These are phyloP conservation scores for Lasiurus cinereus DNA, from an alignment of 2,113 vertebrate species.

Conservation along the genomic window DNA sequence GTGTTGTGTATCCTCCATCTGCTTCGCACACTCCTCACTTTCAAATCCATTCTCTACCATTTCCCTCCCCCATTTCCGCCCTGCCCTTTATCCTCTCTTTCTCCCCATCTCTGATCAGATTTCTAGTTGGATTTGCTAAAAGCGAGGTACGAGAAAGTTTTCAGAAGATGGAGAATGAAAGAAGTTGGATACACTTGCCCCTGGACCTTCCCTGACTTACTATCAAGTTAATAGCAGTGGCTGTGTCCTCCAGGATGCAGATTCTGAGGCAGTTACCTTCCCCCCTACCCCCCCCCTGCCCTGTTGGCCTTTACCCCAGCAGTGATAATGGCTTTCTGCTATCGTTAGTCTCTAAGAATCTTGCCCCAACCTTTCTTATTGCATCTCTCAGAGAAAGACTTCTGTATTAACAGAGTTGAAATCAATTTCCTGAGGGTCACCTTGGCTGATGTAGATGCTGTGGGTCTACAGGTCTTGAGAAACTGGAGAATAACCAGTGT, in stretches of 20 bases:
- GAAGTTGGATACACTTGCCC: rapidly evolving
- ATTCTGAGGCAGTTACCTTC: neutral
- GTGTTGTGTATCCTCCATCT: neutral
- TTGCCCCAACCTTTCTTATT: neutral
- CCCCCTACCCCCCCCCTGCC: no score
- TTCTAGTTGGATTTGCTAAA: neutral
- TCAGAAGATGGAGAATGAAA: neutral
- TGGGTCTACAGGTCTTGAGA: neutral
- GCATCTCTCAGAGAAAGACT: neutral
- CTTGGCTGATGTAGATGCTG: rapidly evolving
- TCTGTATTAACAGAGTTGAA: neutral
- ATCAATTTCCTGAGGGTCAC: neutral
- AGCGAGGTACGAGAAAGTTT: neutral
- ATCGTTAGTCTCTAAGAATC: neutral
- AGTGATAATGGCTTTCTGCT: neutral
- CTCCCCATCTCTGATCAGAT: neutral
- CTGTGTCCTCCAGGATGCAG: neutral
- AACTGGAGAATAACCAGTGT: neutral
- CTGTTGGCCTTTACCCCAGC: neutral
- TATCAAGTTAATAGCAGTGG: rapidly evolving
- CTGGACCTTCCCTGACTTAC: neutral
- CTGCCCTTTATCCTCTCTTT: neutral
- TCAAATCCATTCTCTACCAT: neutral
- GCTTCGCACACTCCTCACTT: neutral
- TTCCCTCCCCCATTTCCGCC: neutral